A percentile compares a stretch with the other conserved stretches of the same genome.
phyloP scores from a whole-genome alignment of 2,113 vertebrate species.

The Microcebus tavaratra region DNA sequence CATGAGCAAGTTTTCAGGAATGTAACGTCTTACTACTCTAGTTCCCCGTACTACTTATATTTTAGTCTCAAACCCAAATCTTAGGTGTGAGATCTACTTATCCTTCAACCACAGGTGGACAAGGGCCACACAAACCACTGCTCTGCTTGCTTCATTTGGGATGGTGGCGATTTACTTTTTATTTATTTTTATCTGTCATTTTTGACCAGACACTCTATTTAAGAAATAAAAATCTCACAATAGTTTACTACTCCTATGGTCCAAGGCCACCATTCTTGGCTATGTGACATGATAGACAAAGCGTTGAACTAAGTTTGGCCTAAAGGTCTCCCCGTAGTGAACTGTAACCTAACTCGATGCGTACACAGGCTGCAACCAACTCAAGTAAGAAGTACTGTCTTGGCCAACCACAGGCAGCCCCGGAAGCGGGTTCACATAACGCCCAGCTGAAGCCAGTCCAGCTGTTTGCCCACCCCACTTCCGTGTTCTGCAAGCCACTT shows the following conservation, averaged over 20 bases:
- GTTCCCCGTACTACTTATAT: not conserved
- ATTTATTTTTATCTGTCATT: not conserved
- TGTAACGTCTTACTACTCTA: not conserved
- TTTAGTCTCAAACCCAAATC: not conserved
- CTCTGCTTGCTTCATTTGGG: not conserved
- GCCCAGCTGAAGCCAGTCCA: not conserved
- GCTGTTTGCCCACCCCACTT: not conserved
- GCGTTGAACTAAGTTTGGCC: not conserved
- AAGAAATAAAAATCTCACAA: not conserved
- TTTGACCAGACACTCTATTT: not conserved
- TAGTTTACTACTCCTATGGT: not conserved
- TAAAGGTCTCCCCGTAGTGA: not conserved
- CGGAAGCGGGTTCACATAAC: not conserved
- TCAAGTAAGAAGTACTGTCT: not conserved
- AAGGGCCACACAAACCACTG: not conserved
- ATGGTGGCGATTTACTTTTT: not conserved
- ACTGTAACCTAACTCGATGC: not conserved
- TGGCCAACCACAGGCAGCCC: not conserved
- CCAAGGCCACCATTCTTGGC: not conserved
- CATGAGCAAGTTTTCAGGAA: not conserved
- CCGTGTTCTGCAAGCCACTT: not conserved
- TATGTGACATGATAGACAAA: not conserved
- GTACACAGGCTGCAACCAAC: not conserved
- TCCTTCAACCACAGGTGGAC: not conserved
- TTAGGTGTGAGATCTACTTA: not conserved